phyloP scores from a whole-genome alignment of 2,888 invertebrate genomes.

The Chrysolina haemoptera region DNA sequence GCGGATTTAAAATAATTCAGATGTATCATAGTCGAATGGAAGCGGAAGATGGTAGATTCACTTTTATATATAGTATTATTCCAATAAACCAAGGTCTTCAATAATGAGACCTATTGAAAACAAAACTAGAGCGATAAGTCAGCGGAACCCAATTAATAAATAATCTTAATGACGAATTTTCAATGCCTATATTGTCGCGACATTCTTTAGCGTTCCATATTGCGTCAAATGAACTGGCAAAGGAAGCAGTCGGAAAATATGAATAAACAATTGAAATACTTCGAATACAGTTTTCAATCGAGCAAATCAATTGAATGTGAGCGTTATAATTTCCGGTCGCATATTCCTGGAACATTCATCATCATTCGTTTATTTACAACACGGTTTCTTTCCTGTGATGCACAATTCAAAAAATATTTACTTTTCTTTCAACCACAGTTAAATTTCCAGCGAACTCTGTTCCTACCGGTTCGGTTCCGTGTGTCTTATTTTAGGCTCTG shows the following conservation, averaged over 20 bases:
- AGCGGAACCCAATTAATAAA: conserved; percentile 9
- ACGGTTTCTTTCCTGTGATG: background rate
- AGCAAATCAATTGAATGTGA: conserved; percentile 5
- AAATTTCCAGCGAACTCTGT: background rate
- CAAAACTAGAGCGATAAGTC: conserved; percentile 9
- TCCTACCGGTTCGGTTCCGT: background rate
- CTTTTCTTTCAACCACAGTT: background rate
- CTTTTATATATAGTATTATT: conserved; percentile 5
- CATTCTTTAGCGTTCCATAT: conserved; percentile 15
- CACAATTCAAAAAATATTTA: background rate
- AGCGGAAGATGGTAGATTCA: background rate
- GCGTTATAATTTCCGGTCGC: background rate
- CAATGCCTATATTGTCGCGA: conserved; percentile 17
- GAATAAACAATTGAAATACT: conserved; percentile 8
- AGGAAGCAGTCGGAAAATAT: conserved; percentile 3
- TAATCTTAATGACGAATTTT: conserved; percentile 10
- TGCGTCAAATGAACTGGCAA: conserved; percentile 12
- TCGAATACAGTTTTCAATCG: background rate
- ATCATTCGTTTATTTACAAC: background rate
- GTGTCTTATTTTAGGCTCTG: background rate
- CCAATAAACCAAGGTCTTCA: conserved; percentile 9
- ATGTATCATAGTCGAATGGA: conserved; percentile 11
- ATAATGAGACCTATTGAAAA: conserved; percentile 18
- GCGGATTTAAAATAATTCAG: background rate
- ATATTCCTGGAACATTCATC: conserved; percentile 6